Percentiles rank a stretch among this genome's conserved stretches.
These are phyloP conservation scores for Sinocyclocheilus anophthalmus DNA, from an alignment of 2,113 vertebrate species.

Conservation along the genomic window DNA sequence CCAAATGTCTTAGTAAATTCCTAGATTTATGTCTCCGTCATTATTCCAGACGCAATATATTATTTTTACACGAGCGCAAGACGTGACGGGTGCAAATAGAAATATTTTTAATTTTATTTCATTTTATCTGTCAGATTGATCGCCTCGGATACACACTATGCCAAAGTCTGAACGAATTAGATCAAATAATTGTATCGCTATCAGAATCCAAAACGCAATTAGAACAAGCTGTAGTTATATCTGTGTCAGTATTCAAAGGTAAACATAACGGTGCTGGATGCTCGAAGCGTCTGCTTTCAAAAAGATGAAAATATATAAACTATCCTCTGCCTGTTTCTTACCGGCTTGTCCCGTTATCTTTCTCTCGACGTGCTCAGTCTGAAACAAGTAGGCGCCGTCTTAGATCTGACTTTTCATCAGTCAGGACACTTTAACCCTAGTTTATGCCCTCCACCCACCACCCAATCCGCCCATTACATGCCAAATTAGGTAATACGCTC, in stretches of 20 bases:
- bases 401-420: constrained; percentile 8
- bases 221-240: not conserved
- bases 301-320: not conserved
- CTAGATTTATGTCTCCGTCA: not conserved
- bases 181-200: too few species aligned
- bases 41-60: not conserved
- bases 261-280: not conserved
- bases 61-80: not conserved
- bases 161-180: not conserved
- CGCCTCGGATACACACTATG: not conserved
- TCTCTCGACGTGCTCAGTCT: not conserved
- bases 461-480: not conserved
- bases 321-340: not conserved
- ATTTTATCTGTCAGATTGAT: not conserved
- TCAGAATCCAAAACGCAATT: not conserved
- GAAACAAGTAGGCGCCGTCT: constrained; percentile 21
- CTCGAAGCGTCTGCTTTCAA: not conserved
- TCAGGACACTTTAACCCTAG: not conserved
- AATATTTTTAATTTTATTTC: not conserved
- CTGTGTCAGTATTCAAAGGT: not conserved
- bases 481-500: constrained; percentile 1
- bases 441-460: constrained; percentile 18
- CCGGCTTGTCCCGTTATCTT: constrained; percentile 5
- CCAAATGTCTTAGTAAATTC: not conserved
- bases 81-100: not conserved